Evolutionary conservation across 2,797 vertebrate species (phyloP).

Genomic region (Coreius guichenoti): DNA sequence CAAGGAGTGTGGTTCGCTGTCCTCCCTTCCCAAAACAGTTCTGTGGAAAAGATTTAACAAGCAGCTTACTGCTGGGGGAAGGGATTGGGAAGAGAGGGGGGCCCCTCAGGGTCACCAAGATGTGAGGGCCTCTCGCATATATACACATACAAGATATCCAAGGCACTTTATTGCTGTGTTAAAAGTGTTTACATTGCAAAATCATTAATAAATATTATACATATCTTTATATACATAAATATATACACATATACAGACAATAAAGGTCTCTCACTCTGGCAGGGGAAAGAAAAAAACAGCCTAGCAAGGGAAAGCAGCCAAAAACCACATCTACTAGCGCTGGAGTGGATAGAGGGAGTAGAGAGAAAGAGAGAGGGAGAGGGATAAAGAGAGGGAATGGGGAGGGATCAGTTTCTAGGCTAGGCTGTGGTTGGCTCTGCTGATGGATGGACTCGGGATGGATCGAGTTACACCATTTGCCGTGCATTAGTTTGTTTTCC

Average conservation of each 20-base stretch:
- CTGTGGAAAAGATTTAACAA: constrained; percentile 76
- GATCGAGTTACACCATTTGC: constrained; percentile 90
- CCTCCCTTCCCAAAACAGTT: constrained; percentile 60
- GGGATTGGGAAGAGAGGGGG: constrained; percentile 66
- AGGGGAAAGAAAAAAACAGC: constrained; percentile 73
- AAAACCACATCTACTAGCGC: constrained; percentile 65
- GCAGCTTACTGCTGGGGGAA: constrained; percentile 74
- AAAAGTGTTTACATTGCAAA: constrained; percentile 23
- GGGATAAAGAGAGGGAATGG: constrained; percentile 75
- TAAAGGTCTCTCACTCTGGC: constrained; percentile 51
- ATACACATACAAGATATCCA: constrained; percentile 14
- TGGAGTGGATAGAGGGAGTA: constrained; percentile 62
- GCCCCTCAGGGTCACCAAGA: constrained; percentile 77
- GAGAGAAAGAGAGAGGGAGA: constrained; percentile 41
- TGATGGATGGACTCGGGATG: constrained; percentile 84
- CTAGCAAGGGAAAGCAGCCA: constrained; percentile 67
- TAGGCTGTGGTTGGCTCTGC: constrained; percentile 72
- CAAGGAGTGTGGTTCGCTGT: constrained; percentile 27
- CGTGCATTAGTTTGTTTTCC: constrained; percentile 86
- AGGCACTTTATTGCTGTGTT: background rate
- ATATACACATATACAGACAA: constrained; percentile 19
- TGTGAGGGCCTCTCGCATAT: constrained; percentile 62
- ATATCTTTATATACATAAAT: constrained; percentile 10
- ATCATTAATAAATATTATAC: background rate
- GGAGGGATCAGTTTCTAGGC: constrained; percentile 75